Conservation (phyloP, 2,888 invertebrate genomes). For the Macrosiphum euphorbiae region DNA sequence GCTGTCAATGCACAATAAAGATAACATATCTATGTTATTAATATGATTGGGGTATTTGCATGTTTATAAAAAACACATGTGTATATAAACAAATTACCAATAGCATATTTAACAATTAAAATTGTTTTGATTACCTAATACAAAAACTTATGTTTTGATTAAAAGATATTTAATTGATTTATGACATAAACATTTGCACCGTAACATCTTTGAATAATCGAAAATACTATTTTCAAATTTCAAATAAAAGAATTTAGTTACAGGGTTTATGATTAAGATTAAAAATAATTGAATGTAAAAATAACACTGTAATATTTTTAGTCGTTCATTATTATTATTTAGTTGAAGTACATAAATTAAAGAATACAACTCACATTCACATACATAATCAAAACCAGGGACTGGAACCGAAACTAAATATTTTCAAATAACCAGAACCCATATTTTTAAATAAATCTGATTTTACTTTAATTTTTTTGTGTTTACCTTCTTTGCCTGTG, state of each 20-base stretch:
- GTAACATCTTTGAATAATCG: background rate
- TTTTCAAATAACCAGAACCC: no score
- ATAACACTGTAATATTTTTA: background rate
- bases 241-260: background rate
- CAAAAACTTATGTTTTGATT: background rate
- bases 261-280: background rate
- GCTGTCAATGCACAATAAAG: background rate
- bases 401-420: no score
- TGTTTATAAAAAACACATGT: background rate
- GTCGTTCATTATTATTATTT: background rate
- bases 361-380: background rate
- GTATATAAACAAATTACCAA: background rate
- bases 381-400: background rate
- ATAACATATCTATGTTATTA: slow-evolving; percentile 18
- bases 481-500: no score
- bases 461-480: no score
- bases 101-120: background rate
- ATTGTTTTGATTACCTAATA: background rate
- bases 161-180: background rate
- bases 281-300: background rate
- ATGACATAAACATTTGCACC: background rate
- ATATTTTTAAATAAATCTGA: no score
- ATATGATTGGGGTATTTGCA: background rate
- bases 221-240: background rate
- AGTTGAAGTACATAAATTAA: background rate